Evolutionary conservation across 2,113 vertebrate genomes (phyloP).

Genomic region (Bostrychus sinensis): DNA sequence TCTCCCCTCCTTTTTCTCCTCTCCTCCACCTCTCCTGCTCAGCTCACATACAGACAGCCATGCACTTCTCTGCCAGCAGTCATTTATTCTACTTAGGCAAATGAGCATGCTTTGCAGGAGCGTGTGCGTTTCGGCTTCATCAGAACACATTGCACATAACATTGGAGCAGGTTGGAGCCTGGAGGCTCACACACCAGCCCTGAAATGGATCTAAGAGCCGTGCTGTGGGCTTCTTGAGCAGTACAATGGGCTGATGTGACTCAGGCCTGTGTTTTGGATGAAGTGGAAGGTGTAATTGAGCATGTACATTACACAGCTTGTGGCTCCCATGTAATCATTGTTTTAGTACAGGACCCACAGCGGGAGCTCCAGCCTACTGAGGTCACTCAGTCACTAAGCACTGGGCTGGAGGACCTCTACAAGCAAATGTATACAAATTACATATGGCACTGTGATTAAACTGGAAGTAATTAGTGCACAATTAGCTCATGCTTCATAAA

Average conservation of each 20-base stretch:
- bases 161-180: conserved; percentile 70
- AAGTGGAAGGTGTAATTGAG: conserved; percentile 60
- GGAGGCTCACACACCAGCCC: conserved; percentile 59
- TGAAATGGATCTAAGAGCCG: conserved; percentile 73
- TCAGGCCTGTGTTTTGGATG: conserved; percentile 61
- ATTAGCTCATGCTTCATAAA: neutral
- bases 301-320: conserved; percentile 45
- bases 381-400: conserved; percentile 15
- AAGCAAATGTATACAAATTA: neutral
- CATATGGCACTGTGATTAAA: neutral
- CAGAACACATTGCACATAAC: conserved; percentile 72
- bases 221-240: conserved; percentile 58
- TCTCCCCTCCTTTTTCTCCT: conserved; percentile 31
- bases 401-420: neutral
- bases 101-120: conserved; percentile 69
- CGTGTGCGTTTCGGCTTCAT: conserved; percentile 71
- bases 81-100: conserved; percentile 78
- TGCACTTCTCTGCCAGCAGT: conserved; percentile 67
- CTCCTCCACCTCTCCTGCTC: conserved; percentile 10
- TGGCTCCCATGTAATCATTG: conserved; percentile 26
- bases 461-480: neutral
- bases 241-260: conserved; percentile 62
- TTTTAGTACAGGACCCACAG: conserved; percentile 21
- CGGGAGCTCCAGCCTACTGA: neutral
- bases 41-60: conserved; percentile 53